Evolutionary conservation across 2,113 vertebrate genomes (phyloP).

Genomic region (Alligator sinensis): DNA sequence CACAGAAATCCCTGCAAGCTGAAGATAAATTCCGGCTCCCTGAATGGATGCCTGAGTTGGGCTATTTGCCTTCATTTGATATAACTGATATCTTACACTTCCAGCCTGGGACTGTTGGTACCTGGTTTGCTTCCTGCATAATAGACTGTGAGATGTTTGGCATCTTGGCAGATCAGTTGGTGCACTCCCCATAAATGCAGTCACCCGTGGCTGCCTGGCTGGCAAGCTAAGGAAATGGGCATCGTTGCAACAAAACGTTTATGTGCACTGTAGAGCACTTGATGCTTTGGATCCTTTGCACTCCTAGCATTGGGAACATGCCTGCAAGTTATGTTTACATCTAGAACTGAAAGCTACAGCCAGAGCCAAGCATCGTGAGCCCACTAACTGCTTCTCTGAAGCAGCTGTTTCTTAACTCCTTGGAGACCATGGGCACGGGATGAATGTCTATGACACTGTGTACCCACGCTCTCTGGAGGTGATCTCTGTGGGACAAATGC

Average conservation of each 20-base stretch:
- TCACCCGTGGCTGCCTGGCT: background rate
- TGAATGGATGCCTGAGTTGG: background rate
- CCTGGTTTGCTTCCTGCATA: background rate
- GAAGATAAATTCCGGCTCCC: background rate
- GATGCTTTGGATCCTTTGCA: background rate
- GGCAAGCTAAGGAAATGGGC: background rate
- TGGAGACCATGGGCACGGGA: background rate
- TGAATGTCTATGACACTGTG: too few species aligned
- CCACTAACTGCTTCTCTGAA: background rate
- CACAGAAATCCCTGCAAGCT: background rate
- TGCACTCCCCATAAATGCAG: background rate
- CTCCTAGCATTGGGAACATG: background rate
- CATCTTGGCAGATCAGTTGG: background rate
- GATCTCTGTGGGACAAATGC: background rate
- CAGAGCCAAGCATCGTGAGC: too few species aligned
- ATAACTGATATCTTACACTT: background rate
- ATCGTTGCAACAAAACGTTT: background rate
- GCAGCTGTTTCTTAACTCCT: too few species aligned
- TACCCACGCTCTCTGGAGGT: background rate
- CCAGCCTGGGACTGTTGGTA: background rate
- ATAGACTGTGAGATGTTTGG: background rate
- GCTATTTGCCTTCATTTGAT: background rate
- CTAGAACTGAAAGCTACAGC: background rate
- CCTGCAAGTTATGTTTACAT: background rate
- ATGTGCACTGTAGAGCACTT: background rate